Base-by-base conservation (phyloP, 2,888 invertebrate species). In the Metopia argyrocephala region DNA sequence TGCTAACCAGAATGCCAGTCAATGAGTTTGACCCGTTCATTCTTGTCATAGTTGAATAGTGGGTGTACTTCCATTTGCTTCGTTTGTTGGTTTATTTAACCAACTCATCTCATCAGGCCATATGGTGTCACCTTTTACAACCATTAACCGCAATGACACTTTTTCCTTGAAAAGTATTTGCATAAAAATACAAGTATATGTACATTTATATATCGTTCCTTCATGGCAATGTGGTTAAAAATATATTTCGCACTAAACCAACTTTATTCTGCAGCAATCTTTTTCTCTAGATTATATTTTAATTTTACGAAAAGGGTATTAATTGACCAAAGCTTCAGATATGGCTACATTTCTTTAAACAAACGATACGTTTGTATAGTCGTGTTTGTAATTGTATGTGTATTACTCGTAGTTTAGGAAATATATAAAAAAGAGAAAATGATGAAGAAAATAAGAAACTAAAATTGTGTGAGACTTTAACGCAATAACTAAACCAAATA, bases 141-240 rank as follows among this genome's bases (percentile, higher is more conserved):
- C 74, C 80, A 81, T 81, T 81, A 81, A 81, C 76, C 76, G 59
- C 80, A 81, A 74, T 74, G 76, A 74, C 68, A 81, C 73, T 81
- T 69, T 78, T 76, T 61, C 48, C 65, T 61, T 12, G 15, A 65
- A 78, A 38, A 81, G 54, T 81, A 76, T 81, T 81, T 76, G 74
- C 76, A 76, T 81, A 69, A 65, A 76, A 76, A 21, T n/a, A n/a
- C n/a, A n/a, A n/a, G n/a, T n/a, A n/a, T n/a, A n/a, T n/a, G n/a
- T n/a, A n/a, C n/a, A n/a, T n/a, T n/a, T n/a, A n/a, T n/a, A n/a
- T n/a, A n/a, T n/a, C n/a, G n/a, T n/a, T n/a, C n/a, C n/a, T n/a
- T n/a, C n/a, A n/a, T n/a, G n/a, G n/a, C n/a, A n/a, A n/a, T n/a
- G n/a, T n/a, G n/a, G n/a, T n/a, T n/a, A n/a, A n/a, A n/a, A n/a